These are phyloP conservation scores for Corvus hawaiiensis DNA, from an alignment of 2,113 vertebrate species.

Conservation along the genomic window DNA sequence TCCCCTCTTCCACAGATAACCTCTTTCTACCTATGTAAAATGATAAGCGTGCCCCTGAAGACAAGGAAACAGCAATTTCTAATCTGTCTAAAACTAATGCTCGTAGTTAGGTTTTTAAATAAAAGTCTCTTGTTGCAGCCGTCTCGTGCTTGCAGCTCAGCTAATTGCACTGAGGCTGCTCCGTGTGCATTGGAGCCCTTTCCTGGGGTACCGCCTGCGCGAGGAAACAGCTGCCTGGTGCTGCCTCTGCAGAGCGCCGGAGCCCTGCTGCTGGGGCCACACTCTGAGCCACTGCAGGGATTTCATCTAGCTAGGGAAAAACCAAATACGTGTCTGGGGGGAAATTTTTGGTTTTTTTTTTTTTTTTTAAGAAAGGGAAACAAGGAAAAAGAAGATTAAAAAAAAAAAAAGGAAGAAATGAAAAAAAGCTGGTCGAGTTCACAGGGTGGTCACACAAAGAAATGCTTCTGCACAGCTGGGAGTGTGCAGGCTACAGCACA, in stretches of 20 bases:
- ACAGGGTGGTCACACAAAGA: not conserved
- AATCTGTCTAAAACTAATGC: not conserved
- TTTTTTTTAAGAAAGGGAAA: no score
- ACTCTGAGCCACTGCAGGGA: not conserved
- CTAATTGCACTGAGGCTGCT: not conserved
- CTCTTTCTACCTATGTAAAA: not conserved
- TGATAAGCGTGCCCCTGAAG: not conserved
- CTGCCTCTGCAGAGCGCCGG: not conserved
- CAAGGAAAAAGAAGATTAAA: not conserved
- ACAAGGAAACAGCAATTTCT: not conserved
- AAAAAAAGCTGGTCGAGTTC: not conserved
- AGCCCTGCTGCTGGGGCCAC: not conserved
- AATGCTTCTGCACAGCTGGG: not conserved
- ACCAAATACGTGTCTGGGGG: not conserved
- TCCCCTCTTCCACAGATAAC: not conserved
- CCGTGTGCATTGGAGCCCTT: accelerated
- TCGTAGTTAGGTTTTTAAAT: not conserved
- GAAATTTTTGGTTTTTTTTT: not conserved
- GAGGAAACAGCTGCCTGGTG: not conserved
- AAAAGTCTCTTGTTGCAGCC: not conserved
- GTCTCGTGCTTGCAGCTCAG: not conserved
- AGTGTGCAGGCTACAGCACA: not conserved
- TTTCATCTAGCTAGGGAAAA: not conserved
- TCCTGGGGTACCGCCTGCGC: accelerated
- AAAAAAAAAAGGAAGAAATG: no score